Percentiles rank a stretch among this genome's conserved stretches.
phyloP scores from a whole-genome alignment of 2,113 vertebrate species.

The Pelodiscus sinensis region DNA sequence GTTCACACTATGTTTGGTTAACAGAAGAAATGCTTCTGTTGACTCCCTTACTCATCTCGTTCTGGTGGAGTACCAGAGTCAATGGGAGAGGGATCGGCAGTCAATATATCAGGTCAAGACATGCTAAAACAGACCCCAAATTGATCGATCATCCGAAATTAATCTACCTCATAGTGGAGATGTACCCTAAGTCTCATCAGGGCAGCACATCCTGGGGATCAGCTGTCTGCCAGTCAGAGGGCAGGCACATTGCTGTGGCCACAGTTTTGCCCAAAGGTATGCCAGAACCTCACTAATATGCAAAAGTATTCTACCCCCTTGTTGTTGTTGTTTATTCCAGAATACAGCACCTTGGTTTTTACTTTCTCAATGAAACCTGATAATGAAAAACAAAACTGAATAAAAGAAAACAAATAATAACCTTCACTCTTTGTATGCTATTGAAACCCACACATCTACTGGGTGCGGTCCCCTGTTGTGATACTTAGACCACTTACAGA shows the following conservation, averaged over 20 bases:
- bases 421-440: neutral
- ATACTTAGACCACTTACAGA: no score
- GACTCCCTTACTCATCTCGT: no score
- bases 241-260: neutral
- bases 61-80: no score
- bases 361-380: neutral
- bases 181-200: neutral
- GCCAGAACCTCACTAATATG: neutral
- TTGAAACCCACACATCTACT: no score
- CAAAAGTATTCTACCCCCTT: neutral
- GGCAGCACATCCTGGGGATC: neutral
- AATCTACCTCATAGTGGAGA: no score
- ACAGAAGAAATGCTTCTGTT: no score
- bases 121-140: no score
- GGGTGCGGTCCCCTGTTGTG: no score
- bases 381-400: neutral
- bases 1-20: no score
- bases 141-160: no score
- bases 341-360: neutral
- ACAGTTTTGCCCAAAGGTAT: neutral
- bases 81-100: no score
- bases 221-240: neutral
- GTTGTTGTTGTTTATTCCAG: neutral
- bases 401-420: neutral
- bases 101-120: no score